Percentiles rank a stretch among this genome's conserved stretches.
These are phyloP conservation scores for Anisognathus igniventris DNA, from an alignment of 2,797 vertebrate species.

Conservation along the genomic window DNA sequence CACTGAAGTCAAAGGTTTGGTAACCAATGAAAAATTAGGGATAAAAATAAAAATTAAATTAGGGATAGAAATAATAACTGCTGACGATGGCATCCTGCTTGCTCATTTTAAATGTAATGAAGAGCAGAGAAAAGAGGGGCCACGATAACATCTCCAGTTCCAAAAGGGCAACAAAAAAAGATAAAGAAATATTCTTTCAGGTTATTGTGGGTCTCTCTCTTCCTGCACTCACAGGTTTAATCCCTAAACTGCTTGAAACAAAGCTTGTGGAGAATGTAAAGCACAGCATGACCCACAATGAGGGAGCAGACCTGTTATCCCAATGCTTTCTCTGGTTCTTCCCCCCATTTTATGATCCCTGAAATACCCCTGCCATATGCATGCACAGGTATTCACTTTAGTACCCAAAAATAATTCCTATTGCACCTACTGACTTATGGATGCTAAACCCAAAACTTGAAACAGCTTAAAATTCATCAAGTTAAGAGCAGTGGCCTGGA, in stretches of 20 bases:
- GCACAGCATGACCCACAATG: accelerated
- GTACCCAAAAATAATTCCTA: neutral
- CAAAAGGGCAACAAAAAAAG: neutral
- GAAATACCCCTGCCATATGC: neutral
- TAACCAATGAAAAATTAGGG: neutral
- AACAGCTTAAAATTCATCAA: constrained; percentile 22
- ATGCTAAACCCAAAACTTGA: neutral
- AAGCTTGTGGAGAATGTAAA: neutral
- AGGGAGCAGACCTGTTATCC: neutral
- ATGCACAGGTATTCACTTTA: neutral
- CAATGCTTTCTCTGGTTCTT: neutral
- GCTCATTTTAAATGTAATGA: neutral
- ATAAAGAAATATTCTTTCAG: neutral
- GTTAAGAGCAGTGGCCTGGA: neutral
- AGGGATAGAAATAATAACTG: neutral
- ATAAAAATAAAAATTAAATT: neutral
- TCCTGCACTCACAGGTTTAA: neutral
- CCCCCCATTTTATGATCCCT: neutral
- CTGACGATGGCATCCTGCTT: neutral
- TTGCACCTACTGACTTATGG: neutral
- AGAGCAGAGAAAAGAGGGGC: neutral
- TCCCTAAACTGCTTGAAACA: neutral
- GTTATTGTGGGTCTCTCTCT: neutral
- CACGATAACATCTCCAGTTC: neutral
- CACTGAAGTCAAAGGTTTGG: neutral